A percentile compares a stretch with the other conserved stretches of the same genome.
Conservation (phyloP, 2,888 invertebrate genomes). For the Cosmopolites sordidus region DNA sequence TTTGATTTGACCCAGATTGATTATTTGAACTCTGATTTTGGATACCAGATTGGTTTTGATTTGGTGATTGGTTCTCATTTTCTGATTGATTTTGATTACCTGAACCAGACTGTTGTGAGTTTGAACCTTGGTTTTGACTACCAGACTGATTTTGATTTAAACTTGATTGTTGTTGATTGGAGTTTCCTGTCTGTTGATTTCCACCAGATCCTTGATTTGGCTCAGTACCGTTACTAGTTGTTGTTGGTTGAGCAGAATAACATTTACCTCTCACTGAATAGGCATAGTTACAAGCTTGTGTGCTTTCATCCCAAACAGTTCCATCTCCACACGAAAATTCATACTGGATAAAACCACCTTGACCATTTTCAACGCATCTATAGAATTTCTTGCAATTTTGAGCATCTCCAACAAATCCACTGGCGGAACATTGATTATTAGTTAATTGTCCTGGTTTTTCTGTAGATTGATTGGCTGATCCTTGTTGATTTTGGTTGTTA, state of each 20-base stretch:
- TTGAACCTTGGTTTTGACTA: constrained; percentile 18
- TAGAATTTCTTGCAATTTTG: constrained; percentile 68
- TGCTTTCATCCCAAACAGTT: constrained; percentile 70
- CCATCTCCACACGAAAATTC: constrained; percentile 72
- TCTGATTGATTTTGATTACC: constrained; percentile 11
- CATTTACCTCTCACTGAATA: constrained; percentile 52
- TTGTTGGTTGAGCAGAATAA: constrained; percentile 10
- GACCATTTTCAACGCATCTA: constrained; percentile 64
- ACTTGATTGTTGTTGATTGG: constrained; percentile 16
- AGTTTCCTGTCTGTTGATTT: constrained; percentile 19
- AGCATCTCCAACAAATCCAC: constrained; percentile 71
- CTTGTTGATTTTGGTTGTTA: constrained; percentile 17
- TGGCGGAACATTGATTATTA: constrained; percentile 46
- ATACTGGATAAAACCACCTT: constrained; percentile 59
- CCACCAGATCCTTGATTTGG: constrained; percentile 20
- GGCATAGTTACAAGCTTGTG: constrained; percentile 68
- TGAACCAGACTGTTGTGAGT: constrained; percentile 17
- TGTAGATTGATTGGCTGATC: constrained; percentile 3
- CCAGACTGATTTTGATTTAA: constrained; percentile 15
- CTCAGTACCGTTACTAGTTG: constrained; percentile 5
- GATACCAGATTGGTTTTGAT: constrained; percentile 21
- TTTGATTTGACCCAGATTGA: constrained; percentile 22
- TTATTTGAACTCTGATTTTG: constrained; percentile 22
- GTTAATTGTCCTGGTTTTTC: constrained; percentile 27
- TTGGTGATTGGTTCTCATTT: constrained; percentile 10